Evolutionary conservation across 1,140 invertebrate species (phyloP), one percentile per base, ranked within the genome.

Genomic region (Platorchestia sp.): DNA sequence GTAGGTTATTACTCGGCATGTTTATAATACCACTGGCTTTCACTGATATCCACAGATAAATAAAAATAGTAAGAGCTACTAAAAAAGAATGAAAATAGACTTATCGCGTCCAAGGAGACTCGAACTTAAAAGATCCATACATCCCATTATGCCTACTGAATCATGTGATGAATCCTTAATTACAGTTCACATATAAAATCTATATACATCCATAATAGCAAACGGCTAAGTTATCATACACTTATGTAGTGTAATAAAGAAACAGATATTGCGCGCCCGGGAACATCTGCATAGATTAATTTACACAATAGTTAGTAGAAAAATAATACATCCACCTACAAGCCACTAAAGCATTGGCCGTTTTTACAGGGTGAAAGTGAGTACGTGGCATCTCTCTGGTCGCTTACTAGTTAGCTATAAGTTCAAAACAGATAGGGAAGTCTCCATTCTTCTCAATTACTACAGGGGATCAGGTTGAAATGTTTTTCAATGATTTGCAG

Each of bases 221-320:
- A 44, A 89, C 87, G 36, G 43, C 41, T 42, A 41, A 44, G n/a
- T 44, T 89, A 14, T 19, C 41, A 89, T 43, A 5, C 5, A 89
- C 87, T n/a, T 75, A 75, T 75, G 36, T 16, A 44, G 87, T 89
- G 87, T 41, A 19, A 75, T 36, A 27, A 44, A 89, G 87, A 89
- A 89, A 89, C 87, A 89, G n/a, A 42, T 89, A 89, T 89, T 89
- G 87, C 87, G 87, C 87, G 43, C 87, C 59, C 27, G 59, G 59
- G 43, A 89, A 89, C n/a, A 89, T 42, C 87, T 89, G 87, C 87
- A 89, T 89, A 89, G 87, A 89, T 42, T 43, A 89, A 5, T 10
- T 89, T 89, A 89, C 87, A 44, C 43, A 89, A 14, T 89, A 89
- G 43, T 75, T 75, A 89, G 87, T 89, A 89, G 87, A 89, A 89